Conservation (phyloP, 2,888 invertebrate species). For the Tachina fera region DNA sequence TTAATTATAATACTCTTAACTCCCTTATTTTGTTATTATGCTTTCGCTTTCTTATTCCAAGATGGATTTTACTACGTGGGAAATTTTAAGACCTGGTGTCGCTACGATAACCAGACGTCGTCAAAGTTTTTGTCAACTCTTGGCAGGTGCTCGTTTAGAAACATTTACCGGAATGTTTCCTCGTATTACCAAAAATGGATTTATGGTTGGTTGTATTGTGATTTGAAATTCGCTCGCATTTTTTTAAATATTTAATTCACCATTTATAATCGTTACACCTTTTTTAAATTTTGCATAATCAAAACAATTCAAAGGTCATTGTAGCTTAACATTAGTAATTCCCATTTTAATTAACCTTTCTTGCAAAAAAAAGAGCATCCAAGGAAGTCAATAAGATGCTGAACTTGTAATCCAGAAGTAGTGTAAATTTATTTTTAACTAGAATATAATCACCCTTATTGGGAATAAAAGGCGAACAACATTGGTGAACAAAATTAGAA, state of each 20-base stretch:
- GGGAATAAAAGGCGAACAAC: no score
- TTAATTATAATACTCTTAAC: slow-evolving; percentile 3
- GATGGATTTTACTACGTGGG: slow-evolving; percentile 70
- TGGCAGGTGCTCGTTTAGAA: slow-evolving; percentile 51
- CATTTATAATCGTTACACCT: slow-evolving; percentile 17
- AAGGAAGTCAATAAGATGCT: no score
- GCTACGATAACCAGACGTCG: slow-evolving; percentile 51
- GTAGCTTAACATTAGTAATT: background rate
- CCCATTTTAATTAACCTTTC: no score
- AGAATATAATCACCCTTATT: no score
- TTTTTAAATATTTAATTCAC: background rate
- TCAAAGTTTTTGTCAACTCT: slow-evolving; percentile 53
- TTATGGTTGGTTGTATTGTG: slow-evolving; percentile 46
- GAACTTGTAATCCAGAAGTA: no score
- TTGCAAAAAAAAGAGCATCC: no score
- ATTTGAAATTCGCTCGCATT: slow-evolving; percentile 3
- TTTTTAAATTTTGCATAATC: background rate
- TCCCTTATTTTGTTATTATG: slow-evolving; percentile 12
- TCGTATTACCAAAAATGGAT: no score
- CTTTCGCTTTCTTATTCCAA: slow-evolving; percentile 32
- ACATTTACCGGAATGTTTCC: slow-evolving; percentile 58
- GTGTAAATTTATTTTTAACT: no score
- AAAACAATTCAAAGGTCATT: background rate
- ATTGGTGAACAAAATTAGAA: no score
- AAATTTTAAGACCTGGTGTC: slow-evolving; percentile 67